Evolutionary conservation across 2,797 vertebrate genomes (phyloP).

Genomic region (Paedocypris micromegethes): DNA sequence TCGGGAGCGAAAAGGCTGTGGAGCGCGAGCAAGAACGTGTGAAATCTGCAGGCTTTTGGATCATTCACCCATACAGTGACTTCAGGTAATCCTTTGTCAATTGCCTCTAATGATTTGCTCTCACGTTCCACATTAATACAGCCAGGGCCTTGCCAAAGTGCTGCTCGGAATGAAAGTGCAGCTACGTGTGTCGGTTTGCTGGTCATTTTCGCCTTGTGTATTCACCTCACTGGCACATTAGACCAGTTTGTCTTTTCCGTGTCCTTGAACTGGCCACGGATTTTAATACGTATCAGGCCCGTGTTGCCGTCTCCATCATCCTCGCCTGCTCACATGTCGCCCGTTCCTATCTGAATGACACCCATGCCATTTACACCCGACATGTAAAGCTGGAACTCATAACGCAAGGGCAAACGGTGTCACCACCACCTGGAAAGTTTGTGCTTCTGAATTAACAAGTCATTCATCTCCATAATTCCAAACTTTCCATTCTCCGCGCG

Average conservation of each 20-base stretch:
- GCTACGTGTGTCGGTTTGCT: neutral
- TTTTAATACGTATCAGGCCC: slow-evolving; percentile 7
- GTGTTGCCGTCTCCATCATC: neutral
- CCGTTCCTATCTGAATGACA: slow-evolving; percentile 24
- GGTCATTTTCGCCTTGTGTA: neutral
- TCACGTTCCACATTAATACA: neutral
- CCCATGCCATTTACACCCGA: slow-evolving; percentile 10
- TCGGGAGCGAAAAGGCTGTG: slow-evolving; percentile 97
- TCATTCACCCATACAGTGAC: slow-evolving; percentile 99
- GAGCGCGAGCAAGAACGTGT: slow-evolving; percentile 95
- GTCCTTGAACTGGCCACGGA: slow-evolving; percentile 30
- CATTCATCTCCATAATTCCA: neutral
- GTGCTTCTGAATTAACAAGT: neutral
- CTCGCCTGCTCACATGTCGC: slow-evolving; percentile 20
- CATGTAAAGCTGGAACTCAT: neutral
- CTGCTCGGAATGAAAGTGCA: slow-evolving; percentile 4
- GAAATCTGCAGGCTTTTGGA: slow-evolving; percentile 97
- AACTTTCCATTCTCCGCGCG: slow-evolving; percentile 1
- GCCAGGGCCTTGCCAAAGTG: neutral
- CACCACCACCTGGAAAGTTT: slow-evolving; percentile 5
- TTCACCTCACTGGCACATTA: neutral
- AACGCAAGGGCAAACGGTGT: slow-evolving; percentile 19
- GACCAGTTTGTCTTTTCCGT: neutral
- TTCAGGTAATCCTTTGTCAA: slow-evolving; percentile 82
- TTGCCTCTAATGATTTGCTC: slow-evolving; percentile 9